Conservation (phyloP, 2,113 vertebrate species). For the Otolemur garnettii region DNA sequence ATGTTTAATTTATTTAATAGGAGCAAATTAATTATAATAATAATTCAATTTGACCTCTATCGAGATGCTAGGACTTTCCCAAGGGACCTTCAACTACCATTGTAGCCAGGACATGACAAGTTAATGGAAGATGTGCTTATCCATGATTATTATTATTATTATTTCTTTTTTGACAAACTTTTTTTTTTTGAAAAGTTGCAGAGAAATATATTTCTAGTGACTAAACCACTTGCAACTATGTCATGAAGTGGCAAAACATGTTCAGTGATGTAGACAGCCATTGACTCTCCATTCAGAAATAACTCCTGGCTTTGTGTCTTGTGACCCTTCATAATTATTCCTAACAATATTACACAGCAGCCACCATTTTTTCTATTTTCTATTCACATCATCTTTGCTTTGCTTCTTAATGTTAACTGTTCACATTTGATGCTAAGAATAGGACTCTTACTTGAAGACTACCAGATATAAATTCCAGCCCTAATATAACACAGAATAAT, state of each 20-base stretch:
- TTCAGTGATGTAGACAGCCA: not conserved
- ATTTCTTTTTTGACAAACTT: not conserved
- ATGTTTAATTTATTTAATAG: constrained; percentile 12
- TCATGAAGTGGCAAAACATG: constrained; percentile 27
- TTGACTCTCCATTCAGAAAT: constrained; percentile 2
- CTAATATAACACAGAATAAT: not conserved
- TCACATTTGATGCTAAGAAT: constrained; percentile 53
- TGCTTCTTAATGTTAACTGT: constrained; percentile 51
- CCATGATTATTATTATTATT: not conserved
- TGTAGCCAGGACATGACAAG: not conserved
- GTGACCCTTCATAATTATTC: constrained; percentile 4
- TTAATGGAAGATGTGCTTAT: not conserved
- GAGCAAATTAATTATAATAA: not conserved
- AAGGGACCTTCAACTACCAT: constrained; percentile 8
- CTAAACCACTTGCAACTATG: constrained; percentile 56
- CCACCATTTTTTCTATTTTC: not conserved
- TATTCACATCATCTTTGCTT: constrained; percentile 34
- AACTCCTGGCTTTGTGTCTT: not conserved
- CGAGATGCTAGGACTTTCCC: not conserved
- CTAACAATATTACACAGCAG: not conserved
- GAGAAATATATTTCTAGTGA: constrained; percentile 69
- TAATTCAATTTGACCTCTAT: constrained; percentile 39
- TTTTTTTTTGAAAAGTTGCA: not conserved
- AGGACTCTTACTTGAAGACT: constrained; percentile 52
- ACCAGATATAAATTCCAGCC: constrained; percentile 30